Conservation (phyloP, 2,888 invertebrate genomes). For the Seira musarum region DNA sequence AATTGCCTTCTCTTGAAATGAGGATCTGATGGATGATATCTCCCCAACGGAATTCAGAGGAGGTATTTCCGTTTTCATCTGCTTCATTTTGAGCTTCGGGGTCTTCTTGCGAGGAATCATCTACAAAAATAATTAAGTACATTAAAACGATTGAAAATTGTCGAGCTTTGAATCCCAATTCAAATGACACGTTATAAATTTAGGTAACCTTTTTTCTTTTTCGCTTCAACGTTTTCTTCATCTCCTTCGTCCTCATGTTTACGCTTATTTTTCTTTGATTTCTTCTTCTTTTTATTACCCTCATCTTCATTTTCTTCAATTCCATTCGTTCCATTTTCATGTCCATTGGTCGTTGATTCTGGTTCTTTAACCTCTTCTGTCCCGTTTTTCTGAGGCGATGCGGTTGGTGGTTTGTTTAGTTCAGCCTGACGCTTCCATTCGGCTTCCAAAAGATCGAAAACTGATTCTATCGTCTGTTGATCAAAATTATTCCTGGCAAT, state of each 20-base stretch:
- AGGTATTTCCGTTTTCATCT: neutral
- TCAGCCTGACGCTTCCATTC: slow-evolving; percentile 56
- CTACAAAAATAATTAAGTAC: neutral
- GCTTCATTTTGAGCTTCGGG: neutral
- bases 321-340: slow-evolving; percentile 23
- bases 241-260: slow-evolving; percentile 23
- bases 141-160: neutral
- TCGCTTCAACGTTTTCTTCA: neutral
- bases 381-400: neutral
- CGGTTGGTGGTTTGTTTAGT: slow-evolving; percentile 52
- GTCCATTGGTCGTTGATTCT: neutral
- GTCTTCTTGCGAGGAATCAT: neutral
- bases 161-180: neutral
- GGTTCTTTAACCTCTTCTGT: slow-evolving; percentile 25
- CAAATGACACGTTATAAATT: neutral
- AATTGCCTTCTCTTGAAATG: slow-evolving; percentile 75
- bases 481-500: slow-evolving; percentile 77
- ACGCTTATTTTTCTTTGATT: slow-evolving; percentile 57
- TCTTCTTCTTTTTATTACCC: slow-evolving; percentile 46
- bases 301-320: slow-evolving; percentile 26
- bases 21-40: slow-evolving; percentile 75
- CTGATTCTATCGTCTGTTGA: slow-evolving; percentile 77
- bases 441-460: slow-evolving; percentile 78
- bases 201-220: slow-evolving; percentile 22
- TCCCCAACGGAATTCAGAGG: slow-evolving; percentile 75